Base-by-base conservation (phyloP, 37 sponge, comb jelly and placozoan genomes). In the Mnemiopsis leidyi region DNA sequence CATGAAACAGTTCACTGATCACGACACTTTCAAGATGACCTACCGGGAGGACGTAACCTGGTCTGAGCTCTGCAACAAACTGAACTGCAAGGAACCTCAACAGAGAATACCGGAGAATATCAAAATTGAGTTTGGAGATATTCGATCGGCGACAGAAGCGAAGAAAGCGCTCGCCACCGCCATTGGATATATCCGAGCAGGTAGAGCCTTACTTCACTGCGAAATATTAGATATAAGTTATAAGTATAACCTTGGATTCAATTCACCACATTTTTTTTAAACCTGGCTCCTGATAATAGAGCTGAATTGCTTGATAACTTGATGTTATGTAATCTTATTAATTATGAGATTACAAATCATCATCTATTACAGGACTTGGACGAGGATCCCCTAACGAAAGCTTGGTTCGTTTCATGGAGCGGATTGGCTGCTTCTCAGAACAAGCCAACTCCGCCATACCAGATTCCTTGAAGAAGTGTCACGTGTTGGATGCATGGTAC, bases 401-500 rank as follows among this genome's bases (percentile, higher is more conserved):
- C 33, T 32, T 77, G 79, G 18, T 77, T 5, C 20, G 32, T 20
- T 77, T 77, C 36, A 77, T 77, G 79, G 35, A 13, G 79, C 34
- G 79, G 2, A 77, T 77, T 77, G 79, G 79, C 0, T 69, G 23
- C 73, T 13, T 31, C 32, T 21, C 1, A 77, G 79, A 77, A 26
- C 61, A 48, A 18, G 0, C 79, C 32, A 32, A 32, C 32, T 31
- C 0, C 36, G 1, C 20, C 1, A 13, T 77, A 28, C 79, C 79
- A 9, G 32, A 13, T 13, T 20, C 20, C 34, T 36, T 77, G 18
- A 26, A 31, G 34, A 77, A 77, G 79, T 77, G 79, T 32, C 79
- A 77, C 79, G 79, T 77, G 21, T 32, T 77, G 36, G 79, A 77
- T 32, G 36, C 79, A 0, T 77, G 79, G 79, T 77, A 77, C 79